Evolutionary conservation across 2,888 invertebrate species (phyloP).

Genomic region (Dolomedes plantarius): DNA sequence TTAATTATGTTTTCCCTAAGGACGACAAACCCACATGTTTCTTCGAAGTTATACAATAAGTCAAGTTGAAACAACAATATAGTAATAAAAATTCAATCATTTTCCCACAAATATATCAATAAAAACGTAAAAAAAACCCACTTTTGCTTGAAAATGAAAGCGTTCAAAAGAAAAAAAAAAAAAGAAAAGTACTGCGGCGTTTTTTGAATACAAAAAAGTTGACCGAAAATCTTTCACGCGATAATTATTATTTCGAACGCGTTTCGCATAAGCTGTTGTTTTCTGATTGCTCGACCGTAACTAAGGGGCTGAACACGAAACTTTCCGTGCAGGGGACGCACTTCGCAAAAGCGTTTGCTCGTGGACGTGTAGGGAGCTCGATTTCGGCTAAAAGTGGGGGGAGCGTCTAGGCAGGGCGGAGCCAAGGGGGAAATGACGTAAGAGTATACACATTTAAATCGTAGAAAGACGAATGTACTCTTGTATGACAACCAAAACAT

Average conservation of each 20-base stretch:
- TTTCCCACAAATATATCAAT: neutral
- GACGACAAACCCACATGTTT: too few relatives aligned
- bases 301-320: constrained; percentile 47
- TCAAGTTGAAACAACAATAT: too few relatives aligned
- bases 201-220: neutral
- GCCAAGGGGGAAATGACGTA: too few relatives aligned
- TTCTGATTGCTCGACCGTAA: constrained; percentile 56
- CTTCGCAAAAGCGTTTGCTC: constrained; percentile 31
- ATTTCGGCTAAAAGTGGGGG: neutral
- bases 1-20: too few relatives aligned
- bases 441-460: too few relatives aligned
- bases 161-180: neutral
- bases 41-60: too few relatives aligned
- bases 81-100: neutral
- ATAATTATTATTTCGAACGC: constrained; percentile 54
- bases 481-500: too few relatives aligned
- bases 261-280: constrained; percentile 43
- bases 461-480: too few relatives aligned
- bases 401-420: neutral
- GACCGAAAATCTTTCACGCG: constrained; percentile 29
- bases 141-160: neutral
- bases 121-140: neutral
- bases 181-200: neutral
- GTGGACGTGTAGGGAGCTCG: neutral
- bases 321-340: constrained; percentile 20